Conservation (phyloP, 2,797 vertebrate species). For the Podargus strigoides region DNA sequence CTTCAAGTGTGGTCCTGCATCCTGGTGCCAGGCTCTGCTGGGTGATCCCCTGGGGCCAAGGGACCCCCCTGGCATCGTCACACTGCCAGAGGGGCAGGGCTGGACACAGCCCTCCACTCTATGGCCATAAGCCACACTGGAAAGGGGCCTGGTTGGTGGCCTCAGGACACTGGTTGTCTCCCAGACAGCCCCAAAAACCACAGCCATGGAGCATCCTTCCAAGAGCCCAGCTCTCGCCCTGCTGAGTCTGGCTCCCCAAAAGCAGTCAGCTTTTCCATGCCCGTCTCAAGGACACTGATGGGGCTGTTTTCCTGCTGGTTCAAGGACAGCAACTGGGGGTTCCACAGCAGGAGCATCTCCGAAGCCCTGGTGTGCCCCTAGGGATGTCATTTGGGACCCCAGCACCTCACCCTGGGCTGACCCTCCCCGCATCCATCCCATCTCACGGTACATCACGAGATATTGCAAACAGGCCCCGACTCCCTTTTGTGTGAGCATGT, state of each 20-base stretch:
- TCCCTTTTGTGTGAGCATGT: rapidly evolving
- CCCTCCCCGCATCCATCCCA: too few relatives aligned
- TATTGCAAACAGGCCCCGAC: rapidly evolving
- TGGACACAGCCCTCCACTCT: too few relatives aligned
- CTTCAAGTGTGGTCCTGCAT: neutral
- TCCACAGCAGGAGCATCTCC: neutral
- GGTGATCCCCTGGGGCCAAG: neutral
- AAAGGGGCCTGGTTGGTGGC: neutral
- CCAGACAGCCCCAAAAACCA: neutral
- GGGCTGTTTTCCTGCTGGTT: neutral
- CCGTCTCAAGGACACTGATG: neutral
- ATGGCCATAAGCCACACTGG: neutral
- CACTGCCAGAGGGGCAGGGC: too few relatives aligned
- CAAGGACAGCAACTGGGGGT: neutral
- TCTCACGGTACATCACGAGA: rapidly evolving
- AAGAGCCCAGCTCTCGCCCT: neutral
- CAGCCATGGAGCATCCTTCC: too few relatives aligned
- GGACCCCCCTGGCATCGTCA: too few relatives aligned
- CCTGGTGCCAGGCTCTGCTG: neutral
- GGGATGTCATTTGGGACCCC: neutral
- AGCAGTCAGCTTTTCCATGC: neutral
- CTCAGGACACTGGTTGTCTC: neutral
- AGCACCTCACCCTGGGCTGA: rapidly evolving
- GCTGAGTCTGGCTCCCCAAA: neutral
- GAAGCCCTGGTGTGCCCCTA: neutral